Evolutionary conservation across 2,113 vertebrate genomes (phyloP).

Genomic region (Brachypteracias leptosomus): DNA sequence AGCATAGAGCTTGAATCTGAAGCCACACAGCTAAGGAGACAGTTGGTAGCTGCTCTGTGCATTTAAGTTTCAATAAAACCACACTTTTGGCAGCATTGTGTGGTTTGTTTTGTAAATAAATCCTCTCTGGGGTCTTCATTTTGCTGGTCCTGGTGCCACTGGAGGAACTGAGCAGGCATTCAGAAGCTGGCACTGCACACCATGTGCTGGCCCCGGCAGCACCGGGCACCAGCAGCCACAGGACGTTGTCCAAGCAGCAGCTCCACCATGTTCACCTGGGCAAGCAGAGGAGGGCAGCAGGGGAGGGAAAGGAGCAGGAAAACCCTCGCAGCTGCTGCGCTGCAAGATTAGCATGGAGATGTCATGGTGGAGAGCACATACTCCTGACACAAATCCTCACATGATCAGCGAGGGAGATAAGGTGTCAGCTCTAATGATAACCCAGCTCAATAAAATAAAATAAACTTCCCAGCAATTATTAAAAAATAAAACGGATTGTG

Average conservation of each 20-base stretch:
- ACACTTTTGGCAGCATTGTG: neutral
- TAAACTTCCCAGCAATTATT: slow-evolving; percentile 39
- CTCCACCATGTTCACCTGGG: slow-evolving; percentile 58
- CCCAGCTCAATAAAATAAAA: neutral
- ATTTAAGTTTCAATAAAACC: fast-evolving
- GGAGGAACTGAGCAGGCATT: slow-evolving; percentile 61
- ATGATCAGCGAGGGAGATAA: neutral
- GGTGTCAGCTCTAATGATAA: neutral
- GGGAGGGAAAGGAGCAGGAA: neutral
- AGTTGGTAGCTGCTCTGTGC: neutral
- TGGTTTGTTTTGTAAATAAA: neutral
- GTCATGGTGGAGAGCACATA: neutral
- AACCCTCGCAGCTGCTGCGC: neutral
- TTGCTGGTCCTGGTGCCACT: slow-evolving; percentile 54
- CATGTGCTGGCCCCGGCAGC: slow-evolving; percentile 64
- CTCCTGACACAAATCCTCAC: slow-evolving; percentile 12
- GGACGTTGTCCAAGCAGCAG: slow-evolving; percentile 57
- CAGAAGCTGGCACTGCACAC: slow-evolving; percentile 62
- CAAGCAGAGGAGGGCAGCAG: slow-evolving; percentile 50
- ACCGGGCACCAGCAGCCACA: neutral
- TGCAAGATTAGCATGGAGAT: neutral
- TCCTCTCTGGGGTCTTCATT: neutral
- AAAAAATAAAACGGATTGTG: neutral
- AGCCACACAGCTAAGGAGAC: neutral
- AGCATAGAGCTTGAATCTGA: neutral